Percentiles rank a stretch among this genome's conserved stretches.
Evolutionary conservation across 2,888 invertebrate genomes (phyloP).

Genomic region (Octonoba sinensis): DNA sequence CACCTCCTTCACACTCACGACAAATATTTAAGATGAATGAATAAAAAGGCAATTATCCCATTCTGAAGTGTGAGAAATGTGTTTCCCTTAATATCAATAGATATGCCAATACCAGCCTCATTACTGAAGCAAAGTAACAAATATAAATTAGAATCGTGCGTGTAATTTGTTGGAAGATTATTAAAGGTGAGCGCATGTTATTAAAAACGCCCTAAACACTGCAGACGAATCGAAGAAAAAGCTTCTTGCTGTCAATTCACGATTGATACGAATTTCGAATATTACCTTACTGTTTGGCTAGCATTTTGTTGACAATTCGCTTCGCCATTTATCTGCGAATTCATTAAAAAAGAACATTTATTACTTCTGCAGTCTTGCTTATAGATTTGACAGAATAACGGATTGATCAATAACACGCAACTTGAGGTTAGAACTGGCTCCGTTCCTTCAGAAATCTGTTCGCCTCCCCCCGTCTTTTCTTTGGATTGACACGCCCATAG

Average conservation of each 20-base stretch:
- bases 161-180: slow-evolving; percentile 28
- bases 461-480: slow-evolving; percentile 1
- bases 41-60: slow-evolving; percentile 12
- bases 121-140: slow-evolving; percentile 12
- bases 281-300: slow-evolving; percentile 51
- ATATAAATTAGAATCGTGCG: slow-evolving; percentile 18
- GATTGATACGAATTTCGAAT: slow-evolving; percentile 27
- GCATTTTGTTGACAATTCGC: slow-evolving; percentile 62
- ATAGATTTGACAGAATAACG: slow-evolving; percentile 60
- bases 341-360: slow-evolving; percentile 62
- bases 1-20: slow-evolving; percentile 20
- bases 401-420: slow-evolving; percentile 58
- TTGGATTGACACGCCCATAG: slow-evolving; percentile 39
- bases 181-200: not conserved
- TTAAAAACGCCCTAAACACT: not conserved
- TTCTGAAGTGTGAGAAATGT: not conserved
- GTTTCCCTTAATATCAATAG: slow-evolving; percentile 11
- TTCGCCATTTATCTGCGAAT: slow-evolving; percentile 55
- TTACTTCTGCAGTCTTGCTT: slow-evolving; percentile 57
- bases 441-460: slow-evolving; percentile 3
- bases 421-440: slow-evolving; percentile 8
- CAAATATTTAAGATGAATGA: slow-evolving; percentile 19
- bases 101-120: slow-evolving; percentile 5
- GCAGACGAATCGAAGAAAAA: not conserved
- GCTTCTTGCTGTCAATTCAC: not conserved